Percentiles rank a stretch among this genome's conserved stretches.
Conservation (phyloP, 2,797 vertebrate species). For the Holocentrus rufus region DNA sequence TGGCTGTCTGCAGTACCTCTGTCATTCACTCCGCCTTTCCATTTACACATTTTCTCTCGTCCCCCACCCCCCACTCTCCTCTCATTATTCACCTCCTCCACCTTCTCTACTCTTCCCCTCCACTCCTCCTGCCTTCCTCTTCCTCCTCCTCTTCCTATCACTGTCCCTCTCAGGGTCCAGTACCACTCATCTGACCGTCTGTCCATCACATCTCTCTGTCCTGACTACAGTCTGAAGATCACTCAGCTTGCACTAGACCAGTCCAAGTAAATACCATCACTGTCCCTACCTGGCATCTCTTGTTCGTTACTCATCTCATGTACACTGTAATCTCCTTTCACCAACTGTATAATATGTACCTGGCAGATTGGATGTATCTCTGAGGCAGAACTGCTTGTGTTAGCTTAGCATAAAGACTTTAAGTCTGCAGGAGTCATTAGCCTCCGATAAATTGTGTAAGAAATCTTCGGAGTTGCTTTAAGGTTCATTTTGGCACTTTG, state of each 20-base stretch:
- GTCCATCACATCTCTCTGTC: slow-evolving; percentile 83
- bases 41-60: slow-evolving; percentile 8
- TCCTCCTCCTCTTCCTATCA: not conserved
- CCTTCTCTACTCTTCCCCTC: not conserved
- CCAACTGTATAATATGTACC: not conserved
- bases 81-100: slow-evolving; percentile 24
- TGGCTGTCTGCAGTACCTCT: not conserved
- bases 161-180: slow-evolving; percentile 70
- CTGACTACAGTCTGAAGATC: slow-evolving; percentile 84
- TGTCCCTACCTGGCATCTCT: not conserved
- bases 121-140: not conserved
- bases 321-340: not conserved
- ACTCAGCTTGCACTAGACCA: slow-evolving; percentile 80
- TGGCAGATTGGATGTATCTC: too few relatives aligned
- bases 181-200: slow-evolving; percentile 80
- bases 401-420: too few relatives aligned
- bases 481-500: too few relatives aligned
- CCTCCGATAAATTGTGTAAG: too few relatives aligned
- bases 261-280: slow-evolving; percentile 74
- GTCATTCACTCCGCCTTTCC: slow-evolving; percentile 27
- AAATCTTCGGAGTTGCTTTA: too few relatives aligned
- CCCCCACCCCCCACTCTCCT: not conserved
- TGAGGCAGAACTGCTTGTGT: too few relatives aligned
- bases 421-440: too few relatives aligned
- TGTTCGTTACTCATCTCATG: not conserved